Conservation (phyloP, 2,888 invertebrate species). For the Apotomis turbidana region DNA sequence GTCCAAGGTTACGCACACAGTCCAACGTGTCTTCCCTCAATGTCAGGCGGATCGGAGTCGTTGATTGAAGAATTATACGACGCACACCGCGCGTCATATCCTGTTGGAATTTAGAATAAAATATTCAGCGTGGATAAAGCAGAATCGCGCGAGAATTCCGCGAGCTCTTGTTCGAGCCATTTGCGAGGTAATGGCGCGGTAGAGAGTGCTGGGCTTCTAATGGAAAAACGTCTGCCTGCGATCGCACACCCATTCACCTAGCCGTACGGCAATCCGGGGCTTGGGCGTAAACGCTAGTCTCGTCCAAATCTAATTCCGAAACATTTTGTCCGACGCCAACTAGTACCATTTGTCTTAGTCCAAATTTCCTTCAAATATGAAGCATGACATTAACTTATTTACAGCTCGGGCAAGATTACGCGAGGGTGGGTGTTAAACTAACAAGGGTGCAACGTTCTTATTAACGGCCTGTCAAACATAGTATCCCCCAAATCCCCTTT, state of each 20-base stretch:
- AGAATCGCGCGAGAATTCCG: constrained; percentile 57
- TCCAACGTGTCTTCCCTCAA: constrained; percentile 53
- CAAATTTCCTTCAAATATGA: constrained; percentile 35
- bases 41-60: constrained; percentile 56
- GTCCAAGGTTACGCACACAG: constrained; percentile 61
- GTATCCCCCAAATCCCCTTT: constrained; percentile 68
- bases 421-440: constrained; percentile 72
- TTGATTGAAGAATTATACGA: constrained; percentile 63
- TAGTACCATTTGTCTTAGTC: constrained; percentile 25
- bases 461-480: constrained; percentile 76
- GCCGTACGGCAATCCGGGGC: constrained; percentile 50
- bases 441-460: constrained; percentile 77
- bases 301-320: constrained; percentile 28
- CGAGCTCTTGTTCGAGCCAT: constrained; percentile 61
- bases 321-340: constrained; percentile 3
- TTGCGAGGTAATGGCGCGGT: constrained; percentile 67
- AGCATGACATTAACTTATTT: constrained; percentile 57
- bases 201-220: constrained; percentile 61
- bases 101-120: constrained; percentile 52
- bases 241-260: constrained; percentile 57
- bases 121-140: constrained; percentile 57
- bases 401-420: constrained; percentile 64
- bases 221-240: constrained; percentile 65
- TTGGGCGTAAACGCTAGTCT: constrained; percentile 38
- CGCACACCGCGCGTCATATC: constrained; percentile 59